Conservation (phyloP, 2,113 vertebrate species). For the Talpa occidentalis region DNA sequence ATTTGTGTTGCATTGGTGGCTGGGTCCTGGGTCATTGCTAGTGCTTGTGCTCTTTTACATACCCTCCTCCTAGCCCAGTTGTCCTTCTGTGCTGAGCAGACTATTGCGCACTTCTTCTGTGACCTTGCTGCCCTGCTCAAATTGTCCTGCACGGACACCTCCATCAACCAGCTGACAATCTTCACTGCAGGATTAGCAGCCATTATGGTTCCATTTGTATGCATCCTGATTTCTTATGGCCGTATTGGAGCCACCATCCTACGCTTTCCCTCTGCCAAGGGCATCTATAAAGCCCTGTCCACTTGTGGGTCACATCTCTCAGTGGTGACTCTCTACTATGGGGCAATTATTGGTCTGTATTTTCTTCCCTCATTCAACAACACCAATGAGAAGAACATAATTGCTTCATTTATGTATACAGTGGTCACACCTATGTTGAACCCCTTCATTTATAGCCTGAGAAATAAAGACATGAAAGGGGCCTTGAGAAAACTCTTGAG, state of each 20-base stretch:
- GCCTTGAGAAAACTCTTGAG: constrained; percentile 66
- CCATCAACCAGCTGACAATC: constrained; percentile 72
- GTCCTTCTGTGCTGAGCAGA: constrained; percentile 63
- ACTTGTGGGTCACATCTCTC: constrained; percentile 81
- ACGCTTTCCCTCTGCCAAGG: constrained; percentile 48
- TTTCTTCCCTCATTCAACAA: constrained; percentile 65
- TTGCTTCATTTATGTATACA: constrained; percentile 76
- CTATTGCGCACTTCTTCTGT: constrained; percentile 74
- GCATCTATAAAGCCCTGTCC: constrained; percentile 78
- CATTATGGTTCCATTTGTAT: constrained; percentile 71
- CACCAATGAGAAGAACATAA: constrained; percentile 42
- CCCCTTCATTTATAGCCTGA: constrained; percentile 79
- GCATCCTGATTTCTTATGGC: constrained; percentile 75
- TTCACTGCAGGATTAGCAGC: constrained; percentile 70
- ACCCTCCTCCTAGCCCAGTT: constrained; percentile 48
- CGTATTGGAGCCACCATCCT: constrained; percentile 72
- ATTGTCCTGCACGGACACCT: constrained; percentile 76
- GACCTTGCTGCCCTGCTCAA: constrained; percentile 72
- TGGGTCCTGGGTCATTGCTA: constrained; percentile 61
- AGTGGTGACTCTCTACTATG: constrained; percentile 79
- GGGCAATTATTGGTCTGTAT: constrained; percentile 75
- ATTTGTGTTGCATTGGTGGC: constrained; percentile 53
- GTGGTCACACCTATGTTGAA: constrained; percentile 76
- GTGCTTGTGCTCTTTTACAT: constrained; percentile 59
- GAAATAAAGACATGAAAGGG: constrained; percentile 74